Base-by-base conservation (phyloP, 2,113 vertebrate genomes). In the Anhinga anhinga region DNA sequence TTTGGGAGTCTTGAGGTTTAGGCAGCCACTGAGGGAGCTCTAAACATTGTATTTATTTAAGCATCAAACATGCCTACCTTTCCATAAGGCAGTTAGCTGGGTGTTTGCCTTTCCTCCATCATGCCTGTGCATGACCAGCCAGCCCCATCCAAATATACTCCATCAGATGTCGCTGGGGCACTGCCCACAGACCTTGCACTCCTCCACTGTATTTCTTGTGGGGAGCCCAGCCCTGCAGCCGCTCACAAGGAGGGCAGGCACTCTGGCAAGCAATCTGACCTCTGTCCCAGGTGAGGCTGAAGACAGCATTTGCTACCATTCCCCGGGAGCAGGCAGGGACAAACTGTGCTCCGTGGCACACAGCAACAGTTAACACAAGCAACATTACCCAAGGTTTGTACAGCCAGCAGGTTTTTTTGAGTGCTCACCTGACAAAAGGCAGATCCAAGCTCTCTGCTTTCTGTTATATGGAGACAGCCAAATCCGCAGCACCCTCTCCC, bases 281-380 rank as follows among this genome's bases (percentile, higher is more conserved):
- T 77, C 58, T 5, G 1, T 19, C 84, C 71, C 38, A 42, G 7
- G 1, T 0, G 5, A 94, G 47, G 74, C 78, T 40, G 65, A 81
- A 25, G 0, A 6, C 7, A 70, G 19, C 38, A 34, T 50, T 44
- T 66, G 52, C 59, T 49, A 15, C 32, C 47, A 3, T 36, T 65
- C 44, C 36, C 56, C 66, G 15, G 66, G 32, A 88, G 66, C 0
- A 0, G 3, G 44, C 32, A 45, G 44, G 61, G 70, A 85, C 67
- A 42, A 62, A 26, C 13, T 12, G 45, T n/a, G 62, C 88, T 55
- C 47, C 0, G 0, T 2, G 1, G 32, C 62, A 58, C 6, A 1
- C 53, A 49, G 55, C 61, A 20, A 23, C 5, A 21, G 62, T 27
- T 9, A 34, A 29, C 5, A 15, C 0, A 2, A 94, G 76, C 8